Evolutionary conservation across 1,140 invertebrate species (phyloP), one percentile per base, ranked within the genome.

Genomic region (Aphidius ervi): DNA sequence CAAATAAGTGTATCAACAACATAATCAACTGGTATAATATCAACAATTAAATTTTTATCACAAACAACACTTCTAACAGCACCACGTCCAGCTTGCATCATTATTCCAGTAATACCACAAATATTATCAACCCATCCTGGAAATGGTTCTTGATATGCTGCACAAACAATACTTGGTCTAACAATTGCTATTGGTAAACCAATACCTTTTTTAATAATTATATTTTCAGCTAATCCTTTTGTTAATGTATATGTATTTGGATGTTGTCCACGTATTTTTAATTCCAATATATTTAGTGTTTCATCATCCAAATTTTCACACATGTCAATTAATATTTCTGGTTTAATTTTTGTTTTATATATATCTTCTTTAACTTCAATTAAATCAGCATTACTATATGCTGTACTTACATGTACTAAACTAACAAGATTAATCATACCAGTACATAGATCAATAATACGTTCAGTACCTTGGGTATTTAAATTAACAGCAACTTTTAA

Each of bases 81-180:
- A 1, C 94, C 95, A 70, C 92, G 87, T 9, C 90, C 88, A 62
- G 92, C 89, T 75, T 93, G 90, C 85, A 90, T 90, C 73, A 93
- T 85, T 40, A 92, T 86, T 20, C 86, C 75, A 47, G 78, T 88
- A n/a, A 89, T 85, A 46, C 95, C 95, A 74, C 91, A 93, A n/a
- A 93, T 83, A 69, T 97, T 98, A 74, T 99, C 96, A 53, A 97
- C 91, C 96, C 96, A 99, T 2, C 95, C 94, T 0, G 89, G 88
- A 71, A 84, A 88, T 0, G 91, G 91, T 72, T 93, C 90, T 62
- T 84, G 83, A 69, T 85, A 84, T 0, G 90, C 87, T 0, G 87
- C 88, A 5, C 89, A 90, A 3, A 93, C 87, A 63, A 98, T 98
- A 1, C 94, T 97, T 0, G 96, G 95, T 65, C 95, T 78, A 0